Evolutionary conservation across 2,888 invertebrate genomes (phyloP).

Genomic region (Tricholauxania praeusta): DNA sequence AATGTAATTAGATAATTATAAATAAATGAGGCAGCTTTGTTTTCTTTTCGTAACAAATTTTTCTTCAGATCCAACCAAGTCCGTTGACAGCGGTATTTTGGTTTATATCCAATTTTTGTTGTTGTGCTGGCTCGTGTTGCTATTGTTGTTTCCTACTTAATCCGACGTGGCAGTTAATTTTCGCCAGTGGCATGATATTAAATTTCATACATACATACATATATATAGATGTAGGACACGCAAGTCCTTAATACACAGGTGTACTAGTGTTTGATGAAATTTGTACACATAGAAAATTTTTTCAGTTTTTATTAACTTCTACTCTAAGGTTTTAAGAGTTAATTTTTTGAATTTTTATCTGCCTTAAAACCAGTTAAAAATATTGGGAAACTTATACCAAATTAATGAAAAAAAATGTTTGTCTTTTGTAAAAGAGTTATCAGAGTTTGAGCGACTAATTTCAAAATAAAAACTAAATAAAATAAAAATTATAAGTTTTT

Average conservation of each 20-base stretch:
- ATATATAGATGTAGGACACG: not conserved
- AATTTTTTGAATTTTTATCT: too few species aligned
- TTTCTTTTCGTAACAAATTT: not conserved
- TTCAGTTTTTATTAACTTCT: not conserved
- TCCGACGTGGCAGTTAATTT: constrained; percentile 6
- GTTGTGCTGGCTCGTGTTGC: not conserved
- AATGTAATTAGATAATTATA: constrained; percentile 38
- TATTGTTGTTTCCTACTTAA: not conserved
- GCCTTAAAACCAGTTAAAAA: too few species aligned
- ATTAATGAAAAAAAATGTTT: too few species aligned
- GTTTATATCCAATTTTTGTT: constrained; percentile 1
- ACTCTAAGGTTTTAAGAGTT: too few species aligned
- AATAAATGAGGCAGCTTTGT: constrained; percentile 25
- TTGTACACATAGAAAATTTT: not conserved
- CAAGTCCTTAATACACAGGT: not conserved
- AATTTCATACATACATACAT: constrained; percentile 6
- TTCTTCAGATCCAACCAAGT: not conserved
- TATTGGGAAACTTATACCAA: too few species aligned
- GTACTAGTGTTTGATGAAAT: not conserved
- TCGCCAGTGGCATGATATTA: not conserved
- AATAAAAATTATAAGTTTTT: too few species aligned
- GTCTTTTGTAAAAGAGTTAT: too few species aligned
- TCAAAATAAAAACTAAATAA: too few species aligned
- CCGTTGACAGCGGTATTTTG: not conserved
- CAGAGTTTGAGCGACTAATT: too few species aligned